phyloP scores from a whole-genome alignment of 2,888 invertebrate genomes.

The Ptilodon capucinus region DNA sequence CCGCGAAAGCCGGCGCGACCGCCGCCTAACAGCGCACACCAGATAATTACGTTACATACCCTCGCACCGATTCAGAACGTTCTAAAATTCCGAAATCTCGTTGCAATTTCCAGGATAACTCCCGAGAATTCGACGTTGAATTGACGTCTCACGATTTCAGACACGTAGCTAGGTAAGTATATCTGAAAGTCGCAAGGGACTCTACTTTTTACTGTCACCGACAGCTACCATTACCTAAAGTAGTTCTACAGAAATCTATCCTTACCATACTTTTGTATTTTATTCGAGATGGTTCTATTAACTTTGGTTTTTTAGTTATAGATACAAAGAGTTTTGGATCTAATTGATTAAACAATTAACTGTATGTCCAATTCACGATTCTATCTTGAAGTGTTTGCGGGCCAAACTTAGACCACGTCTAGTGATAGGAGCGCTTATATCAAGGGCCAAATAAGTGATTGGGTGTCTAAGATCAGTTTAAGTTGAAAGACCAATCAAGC shows the following conservation, averaged over 20 bases:
- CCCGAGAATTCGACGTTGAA: conserved; percentile 53
- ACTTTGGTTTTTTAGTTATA: too few relatives aligned
- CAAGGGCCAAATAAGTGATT: too few relatives aligned
- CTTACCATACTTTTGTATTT: conserved; percentile 24
- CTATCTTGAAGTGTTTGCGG: neutral
- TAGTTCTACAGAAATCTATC: conserved; percentile 29
- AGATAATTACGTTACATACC: conserved; percentile 69
- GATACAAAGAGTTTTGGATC: too few relatives aligned
- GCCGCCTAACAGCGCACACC: conserved; percentile 42
- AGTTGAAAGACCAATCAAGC: conserved; percentile 12
- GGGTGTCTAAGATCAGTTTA: too few relatives aligned
- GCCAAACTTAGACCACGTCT: conserved; percentile 2
- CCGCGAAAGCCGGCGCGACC: conserved; percentile 31
- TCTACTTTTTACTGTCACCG: conserved; percentile 32
- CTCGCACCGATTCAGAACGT: conserved; percentile 45
- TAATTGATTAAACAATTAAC: too few relatives aligned
- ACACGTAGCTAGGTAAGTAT: conserved; percentile 10
- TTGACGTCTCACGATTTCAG: conserved; percentile 45
- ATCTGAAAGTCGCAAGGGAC: conserved; percentile 19
- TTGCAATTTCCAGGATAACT: conserved; percentile 58
- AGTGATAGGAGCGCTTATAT: conserved; percentile 2
- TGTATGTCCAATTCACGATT: too few relatives aligned
- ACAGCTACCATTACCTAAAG: too few relatives aligned
- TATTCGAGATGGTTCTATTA: conserved; percentile 10
- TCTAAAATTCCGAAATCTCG: conserved; percentile 61